Evolutionary conservation across 2,113 vertebrate genomes (phyloP).

Genomic region (Rhizomys pruinosus): DNA sequence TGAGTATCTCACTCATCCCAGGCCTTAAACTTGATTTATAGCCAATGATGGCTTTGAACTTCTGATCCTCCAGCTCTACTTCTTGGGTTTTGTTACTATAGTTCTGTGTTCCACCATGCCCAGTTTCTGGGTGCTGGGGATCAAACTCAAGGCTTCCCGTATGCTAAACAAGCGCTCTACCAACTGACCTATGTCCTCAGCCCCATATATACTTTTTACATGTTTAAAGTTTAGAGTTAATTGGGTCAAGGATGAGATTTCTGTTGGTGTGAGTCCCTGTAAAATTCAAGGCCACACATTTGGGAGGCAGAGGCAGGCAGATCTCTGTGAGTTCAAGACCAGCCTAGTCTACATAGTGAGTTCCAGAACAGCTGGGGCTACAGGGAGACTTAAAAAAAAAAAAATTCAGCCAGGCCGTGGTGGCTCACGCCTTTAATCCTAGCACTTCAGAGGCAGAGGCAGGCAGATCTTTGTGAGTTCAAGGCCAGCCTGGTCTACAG

Average conservation of each 20-base stretch:
- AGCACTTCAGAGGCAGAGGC: too few relatives aligned
- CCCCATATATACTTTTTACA: neutral
- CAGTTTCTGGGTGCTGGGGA: neutral
- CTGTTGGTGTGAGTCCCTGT: slow-evolving; percentile 14
- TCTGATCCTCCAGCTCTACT: neutral
- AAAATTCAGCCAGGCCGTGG: too few relatives aligned
- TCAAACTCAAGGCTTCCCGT: too few relatives aligned
- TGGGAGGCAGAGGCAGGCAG: too few relatives aligned
- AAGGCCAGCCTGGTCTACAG: too few relatives aligned
- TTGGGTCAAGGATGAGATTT: neutral
- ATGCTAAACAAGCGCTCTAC: neutral
- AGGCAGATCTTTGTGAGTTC: too few relatives aligned
- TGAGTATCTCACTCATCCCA: neutral
- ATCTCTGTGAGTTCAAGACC: too few relatives aligned
- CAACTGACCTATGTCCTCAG: neutral
- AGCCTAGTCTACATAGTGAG: too few relatives aligned
- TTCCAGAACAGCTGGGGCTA: too few relatives aligned
- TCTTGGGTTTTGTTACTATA: neutral
- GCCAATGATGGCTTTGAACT: neutral
- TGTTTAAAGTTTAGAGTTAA: neutral
- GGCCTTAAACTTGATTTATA: neutral
- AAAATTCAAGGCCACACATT: neutral
- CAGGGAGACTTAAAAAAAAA: too few relatives aligned
- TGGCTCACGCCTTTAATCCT: too few relatives aligned
- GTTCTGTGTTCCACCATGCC: too few relatives aligned